Percentiles rank a stretch among this genome's conserved stretches.
Evolutionary conservation across 2,113 vertebrate genomes (phyloP).

Genomic region (Perognathus longimembris): DNA sequence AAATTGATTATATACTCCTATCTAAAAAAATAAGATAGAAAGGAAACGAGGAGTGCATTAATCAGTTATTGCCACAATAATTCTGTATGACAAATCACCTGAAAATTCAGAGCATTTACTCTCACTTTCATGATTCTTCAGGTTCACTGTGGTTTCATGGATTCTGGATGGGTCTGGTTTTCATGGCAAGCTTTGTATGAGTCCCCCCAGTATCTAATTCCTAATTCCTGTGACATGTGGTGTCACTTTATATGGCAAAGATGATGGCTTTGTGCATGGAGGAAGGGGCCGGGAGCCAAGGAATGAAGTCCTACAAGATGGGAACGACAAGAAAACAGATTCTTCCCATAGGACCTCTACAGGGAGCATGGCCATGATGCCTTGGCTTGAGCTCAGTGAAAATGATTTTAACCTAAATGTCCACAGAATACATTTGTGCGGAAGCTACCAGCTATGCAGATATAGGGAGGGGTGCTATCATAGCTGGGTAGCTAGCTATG

Average conservation of each 20-base stretch:
- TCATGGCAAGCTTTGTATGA: background rate
- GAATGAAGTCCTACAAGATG: background rate
- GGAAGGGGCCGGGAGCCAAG: background rate
- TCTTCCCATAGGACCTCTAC: background rate
- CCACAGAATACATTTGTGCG: background rate
- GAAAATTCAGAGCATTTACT: background rate
- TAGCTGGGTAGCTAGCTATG: no score
- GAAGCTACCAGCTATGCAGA: background rate
- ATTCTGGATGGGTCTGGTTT: background rate
- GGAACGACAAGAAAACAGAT: background rate
- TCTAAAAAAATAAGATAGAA: no score
- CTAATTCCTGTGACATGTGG: background rate
- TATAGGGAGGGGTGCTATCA: no score
- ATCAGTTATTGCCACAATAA: background rate
- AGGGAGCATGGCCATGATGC: background rate
- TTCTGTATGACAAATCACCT: background rate
- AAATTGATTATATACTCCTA: no score
- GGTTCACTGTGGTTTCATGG: background rate
- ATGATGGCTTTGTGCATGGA: constrained; percentile 3
- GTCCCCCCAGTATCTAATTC: background rate
- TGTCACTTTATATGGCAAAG: constrained; percentile 9
- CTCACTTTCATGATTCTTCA: background rate
- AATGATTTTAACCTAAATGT: background rate
- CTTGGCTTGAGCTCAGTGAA: background rate
- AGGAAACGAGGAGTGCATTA: background rate